phyloP scores from a whole-genome alignment of 2,797 vertebrate genomes.

The Apogon talboti region DNA sequence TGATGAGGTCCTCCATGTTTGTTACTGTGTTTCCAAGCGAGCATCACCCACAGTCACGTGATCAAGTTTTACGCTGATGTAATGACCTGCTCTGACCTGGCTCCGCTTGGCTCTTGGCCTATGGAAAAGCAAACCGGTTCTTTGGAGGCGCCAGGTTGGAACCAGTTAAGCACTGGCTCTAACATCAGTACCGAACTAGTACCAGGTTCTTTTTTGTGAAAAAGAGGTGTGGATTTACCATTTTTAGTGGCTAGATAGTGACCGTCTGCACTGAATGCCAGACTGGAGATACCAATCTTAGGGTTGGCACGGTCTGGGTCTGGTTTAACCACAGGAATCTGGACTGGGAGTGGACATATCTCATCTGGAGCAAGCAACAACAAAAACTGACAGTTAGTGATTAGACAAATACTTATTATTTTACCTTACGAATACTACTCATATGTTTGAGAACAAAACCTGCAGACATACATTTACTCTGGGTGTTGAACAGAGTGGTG shows the following conservation, averaged over 20 bases:
- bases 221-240: slow-evolving; percentile 74
- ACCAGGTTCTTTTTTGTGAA: too few species aligned
- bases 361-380: slow-evolving; percentile 83
- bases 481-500: slow-evolving; percentile 81
- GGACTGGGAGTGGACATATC: slow-evolving; percentile 83
- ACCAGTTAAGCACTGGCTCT: too few species aligned
- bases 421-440: background rate
- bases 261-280: slow-evolving; percentile 94
- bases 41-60: too few species aligned
- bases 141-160: too few species aligned
- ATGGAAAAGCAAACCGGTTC: too few species aligned
- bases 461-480: slow-evolving; percentile 90
- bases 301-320: slow-evolving; percentile 93
- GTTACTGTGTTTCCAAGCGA: too few species aligned
- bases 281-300: slow-evolving; percentile 89
- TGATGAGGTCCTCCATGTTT: too few species aligned
- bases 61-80: too few species aligned
- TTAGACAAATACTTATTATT: slow-evolving; percentile 1
- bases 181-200: too few species aligned
- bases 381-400: slow-evolving; percentile 6
- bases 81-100: too few species aligned
- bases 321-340: slow-evolving; percentile 89
- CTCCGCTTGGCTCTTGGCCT: too few species aligned
- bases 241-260: slow-evolving; percentile 94
- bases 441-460: background rate